Percentiles rank a stretch among this genome's conserved stretches.
Conservation (phyloP, 1,140 invertebrate genomes). For the Panulirus ornatus region DNA sequence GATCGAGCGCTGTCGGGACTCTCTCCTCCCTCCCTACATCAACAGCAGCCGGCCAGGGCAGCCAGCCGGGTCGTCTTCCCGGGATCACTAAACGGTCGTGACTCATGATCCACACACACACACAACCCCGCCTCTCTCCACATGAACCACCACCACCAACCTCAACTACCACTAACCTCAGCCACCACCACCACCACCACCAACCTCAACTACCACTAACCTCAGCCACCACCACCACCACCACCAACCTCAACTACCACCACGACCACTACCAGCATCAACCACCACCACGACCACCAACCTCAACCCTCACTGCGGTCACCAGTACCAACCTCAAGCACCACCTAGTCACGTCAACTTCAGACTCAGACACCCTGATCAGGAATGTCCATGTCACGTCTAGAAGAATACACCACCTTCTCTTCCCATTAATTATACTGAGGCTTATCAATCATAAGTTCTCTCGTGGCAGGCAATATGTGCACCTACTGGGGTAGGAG, state of each 20-base stretch:
- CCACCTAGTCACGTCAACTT: not conserved
- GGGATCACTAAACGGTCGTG: not conserved
- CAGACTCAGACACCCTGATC: too few species aligned
- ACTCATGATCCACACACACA: not conserved
- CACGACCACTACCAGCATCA: not conserved
- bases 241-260: not conserved
- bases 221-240: not conserved
- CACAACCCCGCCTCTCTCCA: too few species aligned
- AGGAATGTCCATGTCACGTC: too few species aligned
- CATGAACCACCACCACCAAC: not conserved
- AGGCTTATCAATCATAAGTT: too few species aligned
- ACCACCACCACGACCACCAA: not conserved
- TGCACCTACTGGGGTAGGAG: too few species aligned
- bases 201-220: not conserved
- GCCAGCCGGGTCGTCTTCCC: not conserved
- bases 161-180: not conserved
- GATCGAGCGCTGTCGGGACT: not conserved
- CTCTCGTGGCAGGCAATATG: too few species aligned
- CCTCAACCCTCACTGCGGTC: not conserved
- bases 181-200: conserved; percentile 6
- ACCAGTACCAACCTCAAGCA: not conserved
- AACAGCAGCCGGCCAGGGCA: not conserved
- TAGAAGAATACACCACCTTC: too few species aligned
- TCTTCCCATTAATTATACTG: too few species aligned
- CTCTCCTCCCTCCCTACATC: not conserved